These are phyloP conservation scores for Lepidurus couesii DNA, from an alignment of 1,140 invertebrate genomes.

Conservation along the genomic window DNA sequence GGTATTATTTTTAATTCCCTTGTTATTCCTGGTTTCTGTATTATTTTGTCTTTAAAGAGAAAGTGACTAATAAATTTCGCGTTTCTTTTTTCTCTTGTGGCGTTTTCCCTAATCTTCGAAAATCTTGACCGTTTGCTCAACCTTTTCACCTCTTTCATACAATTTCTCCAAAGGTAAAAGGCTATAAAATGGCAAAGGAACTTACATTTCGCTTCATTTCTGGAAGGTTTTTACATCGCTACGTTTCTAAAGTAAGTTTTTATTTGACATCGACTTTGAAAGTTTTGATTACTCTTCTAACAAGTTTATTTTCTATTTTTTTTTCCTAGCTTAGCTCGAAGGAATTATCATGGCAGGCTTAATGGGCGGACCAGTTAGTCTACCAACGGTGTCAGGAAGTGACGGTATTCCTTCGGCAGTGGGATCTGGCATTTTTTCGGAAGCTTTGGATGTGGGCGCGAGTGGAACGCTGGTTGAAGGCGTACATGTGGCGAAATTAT, in stretches of 20 bases:
- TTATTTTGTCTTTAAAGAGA: too few species aligned
- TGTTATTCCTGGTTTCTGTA: background rate
- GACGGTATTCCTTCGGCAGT: background rate
- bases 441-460: background rate
- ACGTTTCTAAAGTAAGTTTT: background rate
- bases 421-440: background rate
- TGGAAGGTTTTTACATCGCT: too few species aligned
- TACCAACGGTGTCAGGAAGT: conserved; percentile 1
- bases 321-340: background rate
- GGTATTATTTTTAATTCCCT: background rate
- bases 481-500: background rate
- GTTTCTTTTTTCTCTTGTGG: too few species aligned
- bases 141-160: background rate
- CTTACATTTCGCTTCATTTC: too few species aligned
- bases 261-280: background rate
- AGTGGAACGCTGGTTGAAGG: background rate
- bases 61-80: too few species aligned
- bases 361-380: background rate
- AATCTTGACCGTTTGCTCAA: too few species aligned
- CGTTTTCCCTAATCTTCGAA: too few species aligned
- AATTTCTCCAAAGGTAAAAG: too few species aligned
- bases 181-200: too few species aligned
- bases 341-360: background rate
- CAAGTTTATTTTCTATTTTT: background rate
- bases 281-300: background rate